phyloP scores from a whole-genome alignment of 2,888 invertebrate genomes.

The Argyresthia albistria region DNA sequence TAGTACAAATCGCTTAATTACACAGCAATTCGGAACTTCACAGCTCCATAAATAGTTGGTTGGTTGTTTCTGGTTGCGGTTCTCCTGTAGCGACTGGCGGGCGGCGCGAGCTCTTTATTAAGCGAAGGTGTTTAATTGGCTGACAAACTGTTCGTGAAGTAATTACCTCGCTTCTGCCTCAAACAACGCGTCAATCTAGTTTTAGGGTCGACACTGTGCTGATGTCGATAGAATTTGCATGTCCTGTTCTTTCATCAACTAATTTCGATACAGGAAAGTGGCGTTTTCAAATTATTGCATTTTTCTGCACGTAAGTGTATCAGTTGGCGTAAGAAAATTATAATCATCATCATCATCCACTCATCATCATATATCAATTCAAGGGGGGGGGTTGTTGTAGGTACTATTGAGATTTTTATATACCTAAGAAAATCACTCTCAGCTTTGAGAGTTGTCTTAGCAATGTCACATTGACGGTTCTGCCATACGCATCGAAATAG shows the following conservation, averaged over 20 bases:
- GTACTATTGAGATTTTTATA: too few relatives aligned
- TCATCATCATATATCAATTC: too few relatives aligned
- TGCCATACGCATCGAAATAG: too few relatives aligned
- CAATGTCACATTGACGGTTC: too few relatives aligned
- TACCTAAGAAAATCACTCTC: too few relatives aligned
- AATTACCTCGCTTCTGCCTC: slow-evolving; percentile 60
- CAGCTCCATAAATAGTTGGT: not conserved
- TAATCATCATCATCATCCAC: too few relatives aligned
- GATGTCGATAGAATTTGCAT: slow-evolving; percentile 7
- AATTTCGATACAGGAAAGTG: too few relatives aligned
- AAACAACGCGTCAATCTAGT: slow-evolving; percentile 58
- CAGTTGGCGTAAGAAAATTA: too few relatives aligned
- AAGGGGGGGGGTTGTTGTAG: too few relatives aligned
- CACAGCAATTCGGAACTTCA: not conserved
- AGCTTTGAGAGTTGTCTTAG: too few relatives aligned
- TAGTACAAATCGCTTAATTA: not conserved
- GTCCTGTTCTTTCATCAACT: not conserved
- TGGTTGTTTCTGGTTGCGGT: not conserved
- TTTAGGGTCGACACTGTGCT: slow-evolving; percentile 27
- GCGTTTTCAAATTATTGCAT: too few relatives aligned
- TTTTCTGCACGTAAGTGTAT: too few relatives aligned
- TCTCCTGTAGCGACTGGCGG: not conserved
- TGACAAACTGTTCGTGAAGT: slow-evolving; percentile 69
- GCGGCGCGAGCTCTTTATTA: slow-evolving; percentile 53
- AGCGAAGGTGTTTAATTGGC: slow-evolving; percentile 73